Conservation (phyloP, 2,113 vertebrate genomes). For the Carollia perspicillata region DNA sequence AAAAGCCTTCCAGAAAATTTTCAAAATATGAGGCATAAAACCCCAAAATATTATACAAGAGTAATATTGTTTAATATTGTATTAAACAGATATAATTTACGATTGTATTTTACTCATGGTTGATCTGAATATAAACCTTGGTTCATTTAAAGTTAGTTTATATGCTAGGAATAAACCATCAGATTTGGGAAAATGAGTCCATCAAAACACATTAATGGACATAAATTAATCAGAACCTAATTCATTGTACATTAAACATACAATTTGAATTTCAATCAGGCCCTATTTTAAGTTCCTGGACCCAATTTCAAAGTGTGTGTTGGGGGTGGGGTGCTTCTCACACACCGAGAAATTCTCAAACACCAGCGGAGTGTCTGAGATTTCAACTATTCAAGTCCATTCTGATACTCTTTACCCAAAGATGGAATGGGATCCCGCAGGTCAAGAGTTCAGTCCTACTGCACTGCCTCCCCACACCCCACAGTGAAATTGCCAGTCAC, state of each 20-base stretch:
- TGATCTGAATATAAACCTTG: background rate
- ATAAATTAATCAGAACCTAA: background rate
- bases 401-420: background rate
- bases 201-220: background rate
- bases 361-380: background rate
- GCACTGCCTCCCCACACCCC: background rate
- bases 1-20: background rate
- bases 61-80: background rate
- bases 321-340: background rate
- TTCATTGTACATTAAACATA: background rate
- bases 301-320: background rate
- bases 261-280: background rate
- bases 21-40: background rate
- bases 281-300: background rate
- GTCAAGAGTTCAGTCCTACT: background rate
- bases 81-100: slow-evolving; percentile 11
- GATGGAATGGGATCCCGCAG: background rate
- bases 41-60: background rate
- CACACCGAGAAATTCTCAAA: background rate
- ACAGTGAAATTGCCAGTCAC: background rate
- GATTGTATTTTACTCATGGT: background rate
- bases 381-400: background rate
- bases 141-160: background rate
- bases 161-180: background rate
- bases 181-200: background rate